phyloP scores from a whole-genome alignment of 2,797 vertebrate species.

The Pseudotriccus pelzelni region DNA sequence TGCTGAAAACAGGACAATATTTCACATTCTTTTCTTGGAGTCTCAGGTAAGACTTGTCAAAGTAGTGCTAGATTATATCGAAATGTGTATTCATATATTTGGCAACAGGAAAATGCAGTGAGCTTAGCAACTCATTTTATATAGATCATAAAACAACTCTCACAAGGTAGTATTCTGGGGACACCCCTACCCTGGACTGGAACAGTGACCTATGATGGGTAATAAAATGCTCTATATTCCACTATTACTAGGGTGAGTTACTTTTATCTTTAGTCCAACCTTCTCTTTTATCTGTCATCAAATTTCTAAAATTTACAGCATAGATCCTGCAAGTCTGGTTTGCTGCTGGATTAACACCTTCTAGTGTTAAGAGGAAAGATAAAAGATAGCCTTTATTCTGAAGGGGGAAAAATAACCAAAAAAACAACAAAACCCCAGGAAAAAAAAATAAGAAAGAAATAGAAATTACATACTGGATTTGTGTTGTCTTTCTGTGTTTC shows the following conservation, averaged over 20 bases:
- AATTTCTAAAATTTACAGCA: not conserved
- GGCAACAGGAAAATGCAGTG: not conserved
- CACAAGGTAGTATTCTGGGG: not conserved
- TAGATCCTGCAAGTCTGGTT: not conserved
- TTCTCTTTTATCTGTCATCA: not conserved
- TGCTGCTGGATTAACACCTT: not conserved
- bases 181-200: not conserved
- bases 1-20: not conserved
- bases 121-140: not conserved
- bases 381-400: not conserved
- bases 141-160: not conserved
- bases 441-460: not conserved
- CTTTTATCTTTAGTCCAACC: not conserved
- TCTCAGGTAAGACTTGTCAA: not conserved
- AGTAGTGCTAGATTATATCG: not conserved
- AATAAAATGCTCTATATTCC: conserved; percentile 24
- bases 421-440: not conserved
- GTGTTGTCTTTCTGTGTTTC: not conserved
- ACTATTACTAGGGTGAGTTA: not conserved
- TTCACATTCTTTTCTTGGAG: not conserved
- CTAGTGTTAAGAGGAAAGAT: not conserved
- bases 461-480: not conserved
- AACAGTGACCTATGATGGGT: not conserved
- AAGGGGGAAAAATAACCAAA: not conserved
- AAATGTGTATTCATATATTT: not conserved